Conservation (phyloP, 92 coral and sea anemone species). For the Virgularia gustaviana region DNA sequence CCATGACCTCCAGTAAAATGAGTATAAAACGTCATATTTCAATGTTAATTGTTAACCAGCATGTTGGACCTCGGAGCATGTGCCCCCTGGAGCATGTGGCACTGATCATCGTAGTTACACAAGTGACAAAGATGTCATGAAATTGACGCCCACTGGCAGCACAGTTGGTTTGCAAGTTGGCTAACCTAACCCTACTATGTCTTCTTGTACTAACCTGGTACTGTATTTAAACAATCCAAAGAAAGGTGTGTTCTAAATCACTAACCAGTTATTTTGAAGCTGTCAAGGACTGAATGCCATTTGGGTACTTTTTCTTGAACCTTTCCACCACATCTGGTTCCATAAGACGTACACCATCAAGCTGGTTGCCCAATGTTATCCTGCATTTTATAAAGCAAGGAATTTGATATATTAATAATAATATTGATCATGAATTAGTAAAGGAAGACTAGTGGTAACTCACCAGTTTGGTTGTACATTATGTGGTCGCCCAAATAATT, state of each 20-base stretch:
- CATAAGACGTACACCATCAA: constrained; percentile 87
- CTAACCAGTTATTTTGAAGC: constrained; percentile 8
- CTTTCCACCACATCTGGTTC: constrained; percentile 91
- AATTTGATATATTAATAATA: not conserved
- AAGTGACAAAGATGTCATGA: too few relatives aligned
- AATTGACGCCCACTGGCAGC: too few relatives aligned
- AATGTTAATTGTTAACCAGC: too few relatives aligned
- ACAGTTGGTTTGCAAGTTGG: too few relatives aligned
- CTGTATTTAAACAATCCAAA: too few relatives aligned
- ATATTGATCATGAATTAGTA: not conserved
- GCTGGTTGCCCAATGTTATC: constrained; percentile 94
- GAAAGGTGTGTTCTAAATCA: not conserved
- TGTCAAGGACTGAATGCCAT: constrained; percentile 63
- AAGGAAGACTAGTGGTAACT: not conserved
- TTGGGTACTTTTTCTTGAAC: constrained; percentile 84
- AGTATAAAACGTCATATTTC: too few relatives aligned
- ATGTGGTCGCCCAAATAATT: constrained; percentile 91
- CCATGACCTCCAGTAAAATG: too few relatives aligned
- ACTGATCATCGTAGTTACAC: too few relatives aligned
- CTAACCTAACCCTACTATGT: too few relatives aligned
- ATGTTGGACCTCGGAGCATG: too few relatives aligned
- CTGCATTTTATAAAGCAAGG: constrained; percentile 40
- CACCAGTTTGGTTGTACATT: constrained; percentile 98
- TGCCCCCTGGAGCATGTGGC: too few relatives aligned
- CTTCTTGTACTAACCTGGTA: too few relatives aligned